Evolutionary conservation across 1,140 invertebrate genomes (phyloP), one percentile per base, ranked within the genome.

Genomic region (Chlorops oryzae): DNA sequence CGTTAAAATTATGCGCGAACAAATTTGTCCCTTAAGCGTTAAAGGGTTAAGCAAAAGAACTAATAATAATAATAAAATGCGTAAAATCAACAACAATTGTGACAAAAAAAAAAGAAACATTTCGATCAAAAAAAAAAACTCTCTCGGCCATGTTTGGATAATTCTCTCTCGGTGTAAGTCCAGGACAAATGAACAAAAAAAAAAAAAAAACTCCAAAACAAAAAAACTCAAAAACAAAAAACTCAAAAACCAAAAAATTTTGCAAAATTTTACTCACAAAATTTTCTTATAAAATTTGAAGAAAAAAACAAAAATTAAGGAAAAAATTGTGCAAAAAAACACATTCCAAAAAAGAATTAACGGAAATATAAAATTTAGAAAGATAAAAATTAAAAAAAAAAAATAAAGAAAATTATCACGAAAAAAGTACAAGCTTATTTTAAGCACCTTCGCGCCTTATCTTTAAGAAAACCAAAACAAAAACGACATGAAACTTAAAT

Each of bases 371-470:
- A 46, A 52, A 5, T 40, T 46, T 43, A 47, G 38, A 22, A 49
- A 40, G 35, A 25, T 24, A 35, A 49, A 43, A 51, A 37, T 37
- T 42, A 40, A 62, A 57, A 52, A 59, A 61, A 63, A 68, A 68
- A 63, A 61, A 68, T 59, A 61, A 69, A 60, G 58, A 70, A 72
- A 70, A 69, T 69, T 80, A 80, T 80, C 79, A 81, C 75, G 75
- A 78, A 79, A 80, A 80, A 80, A 81, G 80, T 81, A 81, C 80
- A 81, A 81, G 79, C 79, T 81, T 81, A 79, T 78, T 81, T 80
- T 77, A 81, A 81, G 79, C 80, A 81, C 80, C 79, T 81, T 80
- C 79, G 80, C 80, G 80, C 80, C 80, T 81, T 81, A 81, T 80
- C 79, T 79, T 77, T 77, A 75, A 75, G 74, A 76, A n/a, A n/a